These are phyloP conservation scores for Drosophila athabasca DNA, from an alignment of 1,140 invertebrate species.

Conservation along the genomic window DNA sequence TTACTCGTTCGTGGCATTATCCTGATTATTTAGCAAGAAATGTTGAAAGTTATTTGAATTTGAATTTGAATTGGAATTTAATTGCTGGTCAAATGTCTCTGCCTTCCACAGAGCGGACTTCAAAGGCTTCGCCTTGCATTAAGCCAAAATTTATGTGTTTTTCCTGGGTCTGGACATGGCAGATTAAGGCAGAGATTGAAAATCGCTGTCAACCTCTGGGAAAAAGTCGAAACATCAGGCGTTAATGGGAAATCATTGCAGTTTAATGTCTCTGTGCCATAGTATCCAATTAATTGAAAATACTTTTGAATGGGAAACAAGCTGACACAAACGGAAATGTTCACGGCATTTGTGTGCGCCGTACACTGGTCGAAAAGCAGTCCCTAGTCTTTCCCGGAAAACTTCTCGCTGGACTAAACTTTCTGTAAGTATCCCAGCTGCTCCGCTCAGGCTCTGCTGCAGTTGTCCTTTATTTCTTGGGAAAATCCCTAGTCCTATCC, in stretches of 20 bases:
- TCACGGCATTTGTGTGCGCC: constrained; percentile 5
- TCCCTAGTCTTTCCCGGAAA: no score
- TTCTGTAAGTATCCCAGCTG: no score
- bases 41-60: constrained; percentile 8
- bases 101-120: no score
- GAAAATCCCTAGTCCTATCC: no score
- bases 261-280: constrained; percentile 28
- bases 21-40: constrained; percentile 38
- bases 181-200: constrained; percentile 20
- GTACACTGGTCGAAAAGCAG: constrained; percentile 6
- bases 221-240: constrained; percentile 29
- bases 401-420: no score
- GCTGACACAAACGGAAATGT: constrained; percentile 21
- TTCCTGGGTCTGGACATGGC: no score
- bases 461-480: no score
- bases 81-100: no score
- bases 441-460: no score
- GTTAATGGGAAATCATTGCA: constrained; percentile 50
- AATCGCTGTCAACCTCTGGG: constrained; percentile 7
- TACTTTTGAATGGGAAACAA: constrained; percentile 28
- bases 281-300: constrained; percentile 49
- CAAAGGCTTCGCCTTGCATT: no score
- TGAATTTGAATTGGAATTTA: neutral
- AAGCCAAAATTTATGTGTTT: no score
- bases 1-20: constrained; percentile 22